A percentile compares a stretch with the other conserved stretches of the same genome.
phyloP scores from a whole-genome alignment of 2,797 vertebrate genomes.

The Halcyon leucocephala region DNA sequence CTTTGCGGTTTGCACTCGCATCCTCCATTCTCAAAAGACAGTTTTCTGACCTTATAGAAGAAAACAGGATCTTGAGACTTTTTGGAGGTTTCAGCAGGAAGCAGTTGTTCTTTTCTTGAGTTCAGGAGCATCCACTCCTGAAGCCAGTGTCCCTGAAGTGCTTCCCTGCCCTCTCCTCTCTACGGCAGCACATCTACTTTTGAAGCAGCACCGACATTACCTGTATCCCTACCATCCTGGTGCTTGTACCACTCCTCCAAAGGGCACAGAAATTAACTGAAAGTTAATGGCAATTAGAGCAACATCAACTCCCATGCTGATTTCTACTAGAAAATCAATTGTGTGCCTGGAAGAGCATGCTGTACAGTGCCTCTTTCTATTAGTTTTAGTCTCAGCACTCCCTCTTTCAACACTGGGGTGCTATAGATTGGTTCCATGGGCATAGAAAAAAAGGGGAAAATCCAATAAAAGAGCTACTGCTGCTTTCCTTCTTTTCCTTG shows the following conservation, averaged over 20 bases:
- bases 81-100: neutral
- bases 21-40: neutral
- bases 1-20: neutral
- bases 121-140: accelerated
- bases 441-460: neutral
- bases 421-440: neutral
- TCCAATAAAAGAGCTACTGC: neutral
- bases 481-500: neutral
- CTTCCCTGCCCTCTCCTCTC: neutral
- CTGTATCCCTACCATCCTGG: neutral
- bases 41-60: neutral
- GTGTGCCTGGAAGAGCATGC: neutral
- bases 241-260: neutral
- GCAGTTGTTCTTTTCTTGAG: neutral
- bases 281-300: constrained; percentile 44
- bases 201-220: neutral
- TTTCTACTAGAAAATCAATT: constrained; percentile 32
- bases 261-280: constrained; percentile 36
- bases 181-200: accelerated
- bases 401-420: neutral
- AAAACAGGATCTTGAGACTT: neutral
- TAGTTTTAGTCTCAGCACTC: neutral
- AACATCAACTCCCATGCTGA: neutral
- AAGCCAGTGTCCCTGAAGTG: accelerated
- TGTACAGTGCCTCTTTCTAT: neutral